Evolutionary conservation across 2,113 vertebrate genomes (phyloP).

Genomic region (Lucifuga dentata): DNA sequence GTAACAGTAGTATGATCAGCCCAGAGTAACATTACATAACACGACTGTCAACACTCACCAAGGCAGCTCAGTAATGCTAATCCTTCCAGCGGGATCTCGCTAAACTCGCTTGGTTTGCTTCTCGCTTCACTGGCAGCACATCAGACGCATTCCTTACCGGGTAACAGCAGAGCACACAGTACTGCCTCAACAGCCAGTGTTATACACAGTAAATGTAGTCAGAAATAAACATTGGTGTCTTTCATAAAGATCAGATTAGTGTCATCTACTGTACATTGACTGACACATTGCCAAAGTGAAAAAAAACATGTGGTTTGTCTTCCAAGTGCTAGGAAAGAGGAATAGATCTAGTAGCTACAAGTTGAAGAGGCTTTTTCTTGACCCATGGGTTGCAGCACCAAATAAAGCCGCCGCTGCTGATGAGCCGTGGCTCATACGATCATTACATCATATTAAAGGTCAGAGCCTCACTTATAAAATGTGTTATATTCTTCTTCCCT

Average conservation of each 20-base stretch:
- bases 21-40: conserved; percentile 50
- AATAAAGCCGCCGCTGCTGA: conserved; percentile 1
- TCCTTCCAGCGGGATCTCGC: conserved; percentile 50
- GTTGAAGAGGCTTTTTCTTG: conserved; percentile 13
- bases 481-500: neutral
- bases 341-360: neutral
- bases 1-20: conserved; percentile 39
- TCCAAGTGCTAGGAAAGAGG: neutral
- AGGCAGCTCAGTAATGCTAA: conserved; percentile 69
- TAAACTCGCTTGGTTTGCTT: conserved; percentile 50
- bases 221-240: too few relatives aligned
- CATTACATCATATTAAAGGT: conserved; percentile 33
- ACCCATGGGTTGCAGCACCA: neutral
- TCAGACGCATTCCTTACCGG: conserved; percentile 43
- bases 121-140: conserved; percentile 43
- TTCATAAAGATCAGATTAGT: too few relatives aligned
- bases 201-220: too few relatives aligned
- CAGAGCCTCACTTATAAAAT: conserved; percentile 1
- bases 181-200: too few relatives aligned
- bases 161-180: neutral
- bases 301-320: conserved; percentile 5
- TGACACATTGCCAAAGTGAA: neutral
- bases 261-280: neutral
- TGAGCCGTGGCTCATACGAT: neutral
- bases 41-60: conserved; percentile 54